Conservation (phyloP, 2,888 invertebrate genomes). For the Drosophila greeni region DNA sequence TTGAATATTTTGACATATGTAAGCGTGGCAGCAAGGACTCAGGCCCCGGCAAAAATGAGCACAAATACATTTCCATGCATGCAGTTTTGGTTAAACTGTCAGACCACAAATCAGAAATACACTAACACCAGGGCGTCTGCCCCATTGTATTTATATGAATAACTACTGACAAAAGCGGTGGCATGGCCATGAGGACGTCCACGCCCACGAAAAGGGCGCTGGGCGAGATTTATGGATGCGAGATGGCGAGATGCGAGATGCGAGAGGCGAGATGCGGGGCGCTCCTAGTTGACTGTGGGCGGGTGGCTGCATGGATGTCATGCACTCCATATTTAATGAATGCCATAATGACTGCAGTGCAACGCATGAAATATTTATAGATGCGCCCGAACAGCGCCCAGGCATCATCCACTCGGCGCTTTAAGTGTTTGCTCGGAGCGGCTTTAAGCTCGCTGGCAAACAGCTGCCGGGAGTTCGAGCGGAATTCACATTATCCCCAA, state of each 20-base stretch:
- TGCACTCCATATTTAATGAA: constrained; percentile 71
- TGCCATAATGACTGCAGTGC: constrained; percentile 74
- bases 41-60: constrained; percentile 63
- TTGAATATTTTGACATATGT: constrained; percentile 76
- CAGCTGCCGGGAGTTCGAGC: constrained; percentile 27
- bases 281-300: constrained; percentile 56
- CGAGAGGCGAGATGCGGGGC: constrained; percentile 27
- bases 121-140: constrained; percentile 61
- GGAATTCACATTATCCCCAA: constrained; percentile 38
- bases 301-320: constrained; percentile 33
- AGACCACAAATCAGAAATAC: constrained; percentile 76
- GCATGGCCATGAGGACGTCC: constrained; percentile 22
- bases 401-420: constrained; percentile 27
- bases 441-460: constrained; percentile 39
- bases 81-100: constrained; percentile 73
- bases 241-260: constrained; percentile 40
- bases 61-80: constrained; percentile 74
- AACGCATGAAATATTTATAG: constrained; percentile 73
- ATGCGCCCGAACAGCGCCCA: constrained; percentile 33
- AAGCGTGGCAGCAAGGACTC: constrained; percentile 53
- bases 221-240: constrained; percentile 69
- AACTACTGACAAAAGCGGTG: constrained; percentile 63
- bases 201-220: constrained; percentile 9
- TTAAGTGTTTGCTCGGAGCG: constrained; percentile 35
- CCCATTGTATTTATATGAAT: constrained; percentile 62